These are phyloP conservation scores for Rhagoletis zephyria DNA, from an alignment of 1,140 invertebrate species.

Conservation along the genomic window DNA sequence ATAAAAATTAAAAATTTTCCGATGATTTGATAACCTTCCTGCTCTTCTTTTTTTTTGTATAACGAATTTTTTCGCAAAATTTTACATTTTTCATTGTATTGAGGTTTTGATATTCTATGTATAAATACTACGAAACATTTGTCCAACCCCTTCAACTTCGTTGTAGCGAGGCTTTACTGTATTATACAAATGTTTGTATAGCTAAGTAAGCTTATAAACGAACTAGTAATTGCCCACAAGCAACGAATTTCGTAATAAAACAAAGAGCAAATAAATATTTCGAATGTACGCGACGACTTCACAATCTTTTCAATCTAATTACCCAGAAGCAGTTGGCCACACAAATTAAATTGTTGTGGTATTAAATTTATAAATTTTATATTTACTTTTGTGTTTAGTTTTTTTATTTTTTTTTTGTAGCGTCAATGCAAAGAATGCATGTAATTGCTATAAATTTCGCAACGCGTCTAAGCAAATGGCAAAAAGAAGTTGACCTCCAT, in stretches of 20 bases:
- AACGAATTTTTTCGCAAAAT: no score
- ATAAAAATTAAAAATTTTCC: no score
- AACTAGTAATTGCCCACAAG: conserved; percentile 4
- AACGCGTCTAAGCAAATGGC: not conserved
- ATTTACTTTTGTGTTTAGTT: not conserved
- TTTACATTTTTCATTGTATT: no score
- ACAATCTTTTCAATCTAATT: conserved; percentile 48
- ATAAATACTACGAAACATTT: no score
- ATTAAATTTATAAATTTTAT: conserved; percentile 16
- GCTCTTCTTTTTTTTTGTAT: no score
- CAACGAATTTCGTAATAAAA: conserved; percentile 27
- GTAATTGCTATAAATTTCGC: conserved; percentile 46
- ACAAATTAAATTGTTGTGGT: conserved; percentile 27
- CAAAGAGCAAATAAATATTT: not conserved
- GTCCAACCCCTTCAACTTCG: no score
- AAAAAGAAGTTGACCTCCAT: conserved; percentile 39
- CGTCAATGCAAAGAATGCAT: not conserved
- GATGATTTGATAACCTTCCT: no score
- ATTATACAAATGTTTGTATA: no score
- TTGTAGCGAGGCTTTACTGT: no score
- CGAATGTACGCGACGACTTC: not conserved
- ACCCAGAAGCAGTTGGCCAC: conserved; percentile 35
- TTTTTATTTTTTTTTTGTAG: not conserved
- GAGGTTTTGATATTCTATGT: no score
- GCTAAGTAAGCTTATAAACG: not conserved